Base-by-base conservation (phyloP, 2,113 vertebrate species). In the Percina caprodes region DNA sequence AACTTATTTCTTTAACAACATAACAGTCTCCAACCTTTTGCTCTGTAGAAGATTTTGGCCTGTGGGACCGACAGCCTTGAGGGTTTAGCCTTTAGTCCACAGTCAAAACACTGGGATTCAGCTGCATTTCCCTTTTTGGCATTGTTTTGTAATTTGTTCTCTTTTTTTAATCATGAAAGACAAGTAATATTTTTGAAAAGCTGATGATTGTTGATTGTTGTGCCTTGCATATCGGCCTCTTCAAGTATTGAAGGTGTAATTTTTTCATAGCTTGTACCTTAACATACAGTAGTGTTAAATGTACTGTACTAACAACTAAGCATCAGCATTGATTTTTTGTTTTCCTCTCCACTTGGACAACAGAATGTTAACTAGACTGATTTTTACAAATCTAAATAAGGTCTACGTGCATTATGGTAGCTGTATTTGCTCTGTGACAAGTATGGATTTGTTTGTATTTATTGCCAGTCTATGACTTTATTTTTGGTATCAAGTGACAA, bases 201-300 rank as follows among this genome's bases (percentile, higher is more conserved):
- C 49, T 78, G 82, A 48, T 79, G 83, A 46, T 42, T 42, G 39
- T 42, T 42, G 39, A 42, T 74, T 60, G 26, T 80, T 78, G 91
- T 93, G 91, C 92, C 91, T 93, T 92, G 84, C 73, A 80, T 83
- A 78, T 82, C 78, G 54, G n/a, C 62, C 60, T 93, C 65, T 82
- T 86, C 70, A 80, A 35, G 80, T 75, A 68, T 45, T 77, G 83
- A 89, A 82, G 76, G 73, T 82, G 23, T 76, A 69, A 59, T 35
- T 82, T 55, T 85, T 69, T 80, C 56, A 73, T 69, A 33, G 35
- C 78, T 77, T 81, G 65, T 80, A 83, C 81, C 30, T 62, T 82
- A 78, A 80, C 77, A 68, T 12, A 56, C 52, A 52, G 24, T 69
- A 62, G 30, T 79, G 59, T 79, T 77, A 42, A 24, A 63, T 72